Percentiles rank a stretch among this genome's conserved stretches.
These are phyloP conservation scores for Bellardia bayeri DNA, from an alignment of 2,888 invertebrate species.

Conservation along the genomic window DNA sequence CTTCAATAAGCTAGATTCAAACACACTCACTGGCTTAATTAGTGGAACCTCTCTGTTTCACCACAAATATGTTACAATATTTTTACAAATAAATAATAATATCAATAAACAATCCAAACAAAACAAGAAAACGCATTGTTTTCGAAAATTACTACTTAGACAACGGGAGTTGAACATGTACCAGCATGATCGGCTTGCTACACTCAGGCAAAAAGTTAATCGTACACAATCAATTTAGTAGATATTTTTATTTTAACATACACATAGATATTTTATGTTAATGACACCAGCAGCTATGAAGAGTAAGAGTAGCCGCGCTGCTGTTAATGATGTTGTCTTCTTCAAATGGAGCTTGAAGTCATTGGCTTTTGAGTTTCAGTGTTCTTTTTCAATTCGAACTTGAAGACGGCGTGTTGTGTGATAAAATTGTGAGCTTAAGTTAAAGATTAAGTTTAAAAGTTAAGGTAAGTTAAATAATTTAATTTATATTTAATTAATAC, in stretches of 20 bases:
- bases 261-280: slow-evolving; percentile 21
- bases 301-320: neutral
- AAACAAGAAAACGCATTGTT: slow-evolving; percentile 43
- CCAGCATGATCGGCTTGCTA: neutral
- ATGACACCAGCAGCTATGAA: neutral
- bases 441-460: too few species aligned
- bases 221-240: neutral
- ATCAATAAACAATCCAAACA: slow-evolving; percentile 3
- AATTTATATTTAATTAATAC: neutral
- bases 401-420: too few species aligned
- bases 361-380: too few species aligned
- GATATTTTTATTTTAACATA: neutral
- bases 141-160: neutral
- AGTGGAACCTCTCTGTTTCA: neutral
- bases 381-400: too few species aligned
- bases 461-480: too few species aligned
- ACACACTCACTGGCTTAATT: neutral
- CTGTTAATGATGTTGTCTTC: neutral
- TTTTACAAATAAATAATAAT: neutral
- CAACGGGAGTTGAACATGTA: neutral
- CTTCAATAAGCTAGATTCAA: neutral
- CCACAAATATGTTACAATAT: neutral
- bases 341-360: too few species aligned
- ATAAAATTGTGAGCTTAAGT: too few species aligned
- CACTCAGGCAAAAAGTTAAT: neutral